Percentiles rank a stretch among this genome's conserved stretches.
These are phyloP conservation scores for Rhaphigaster nebulosa DNA, from an alignment of 2,888 invertebrate species.

Conservation along the genomic window DNA sequence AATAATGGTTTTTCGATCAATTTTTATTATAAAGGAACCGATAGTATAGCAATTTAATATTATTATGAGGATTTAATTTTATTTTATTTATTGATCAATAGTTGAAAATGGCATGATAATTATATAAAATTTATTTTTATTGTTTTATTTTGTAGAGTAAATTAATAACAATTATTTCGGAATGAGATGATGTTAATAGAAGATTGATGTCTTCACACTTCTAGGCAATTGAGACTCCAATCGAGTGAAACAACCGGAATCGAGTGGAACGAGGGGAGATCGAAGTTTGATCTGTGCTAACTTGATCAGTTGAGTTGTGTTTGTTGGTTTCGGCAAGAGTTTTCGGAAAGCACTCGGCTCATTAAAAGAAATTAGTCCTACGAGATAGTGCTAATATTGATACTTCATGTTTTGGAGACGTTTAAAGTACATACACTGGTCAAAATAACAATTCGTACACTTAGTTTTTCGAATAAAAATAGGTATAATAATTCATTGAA, in stretches of 20 bases:
- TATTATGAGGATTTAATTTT: too few species aligned
- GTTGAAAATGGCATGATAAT: too few species aligned
- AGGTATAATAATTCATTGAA: too few species aligned
- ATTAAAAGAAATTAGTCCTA: neutral
- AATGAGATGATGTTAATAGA: neutral
- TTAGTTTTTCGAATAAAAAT: too few species aligned
- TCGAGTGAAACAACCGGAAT: neutral
- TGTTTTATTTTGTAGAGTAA: neutral
- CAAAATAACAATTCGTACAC: too few species aligned
- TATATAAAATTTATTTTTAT: too few species aligned
- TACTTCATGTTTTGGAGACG: neutral
- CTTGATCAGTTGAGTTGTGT: neutral
- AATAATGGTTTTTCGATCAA: too few species aligned
- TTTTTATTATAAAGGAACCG: too few species aligned
- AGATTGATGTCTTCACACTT: neutral
- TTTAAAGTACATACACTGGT: too few species aligned
- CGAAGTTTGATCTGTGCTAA: constrained; percentile 1
- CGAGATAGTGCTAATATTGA: neutral
- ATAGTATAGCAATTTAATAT: too few species aligned
- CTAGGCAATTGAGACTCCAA: neutral
- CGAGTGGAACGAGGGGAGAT: neutral
- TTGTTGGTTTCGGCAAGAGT: neutral
- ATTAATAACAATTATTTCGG: neutral
- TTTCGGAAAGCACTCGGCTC: neutral
- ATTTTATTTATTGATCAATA: too few species aligned